Base-by-base conservation (phyloP, 2,113 vertebrate species). In the Leptobrachium ailaonicum region DNA sequence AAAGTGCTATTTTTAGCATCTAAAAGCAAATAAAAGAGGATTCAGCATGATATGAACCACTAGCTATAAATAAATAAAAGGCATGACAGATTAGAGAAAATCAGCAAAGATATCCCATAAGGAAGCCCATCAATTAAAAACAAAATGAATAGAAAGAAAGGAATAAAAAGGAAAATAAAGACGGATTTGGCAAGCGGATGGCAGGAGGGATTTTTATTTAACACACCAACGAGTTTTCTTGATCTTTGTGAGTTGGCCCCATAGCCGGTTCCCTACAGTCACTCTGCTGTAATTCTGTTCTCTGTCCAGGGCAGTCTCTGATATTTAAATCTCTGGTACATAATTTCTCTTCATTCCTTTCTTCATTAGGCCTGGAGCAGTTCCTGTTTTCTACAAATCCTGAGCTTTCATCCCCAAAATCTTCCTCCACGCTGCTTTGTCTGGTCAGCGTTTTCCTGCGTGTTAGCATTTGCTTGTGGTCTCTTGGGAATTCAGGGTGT, bases 201-300 rank as follows among this genome's bases (percentile, higher is more conserved):
- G 56, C 80, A 85, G 83, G 84, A 85, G 88, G 85, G 82, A 82
- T 84, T 63, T 84, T 82, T 79, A 90, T 86, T 88, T 89, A 94
- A 97, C 97, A 98, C 97, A 99, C 97, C 97, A 89, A 88, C 85
- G 93, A 88, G 88, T 95, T 92, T 88, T 95, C 90, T 77, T 92
- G 91, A 2, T 86, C 89, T 87, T 90, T 87, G 94, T 87, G 91
- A 86, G 88, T 44, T 87, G 94, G 88, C 86, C 89, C 90, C 84
- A 79, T 86, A 90, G 86, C 90, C 85, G 86, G 67, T 82, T 92
- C 92, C 92, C 95, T 90, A 89, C 89, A 83, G 87, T 91, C 91
- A 81, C 90, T 89, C 79, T 80, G 1, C 7, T 84, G 86, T 73
- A 83, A 74, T 91, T 90, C 88, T 87, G 82, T 92, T 92, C 85